Evolutionary conservation across 2,797 vertebrate species (phyloP).

Genomic region (Picus viridis): DNA sequence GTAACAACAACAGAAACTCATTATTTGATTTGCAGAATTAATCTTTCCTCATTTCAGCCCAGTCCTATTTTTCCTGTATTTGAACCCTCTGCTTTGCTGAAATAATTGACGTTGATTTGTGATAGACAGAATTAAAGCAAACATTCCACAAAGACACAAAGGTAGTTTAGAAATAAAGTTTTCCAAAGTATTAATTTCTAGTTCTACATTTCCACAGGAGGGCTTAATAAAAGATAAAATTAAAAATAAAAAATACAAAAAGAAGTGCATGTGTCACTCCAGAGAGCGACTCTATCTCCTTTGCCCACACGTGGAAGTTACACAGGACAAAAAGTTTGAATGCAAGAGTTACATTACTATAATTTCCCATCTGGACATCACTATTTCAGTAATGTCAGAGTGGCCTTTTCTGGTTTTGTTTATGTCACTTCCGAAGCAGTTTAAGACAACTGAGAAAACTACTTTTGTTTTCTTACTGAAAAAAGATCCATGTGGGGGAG

Average conservation of each 20-base stretch:
- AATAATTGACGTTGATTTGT: not conserved
- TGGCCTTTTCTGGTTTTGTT: constrained; percentile 45
- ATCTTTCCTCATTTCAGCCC: not conserved
- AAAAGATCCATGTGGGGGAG: not conserved
- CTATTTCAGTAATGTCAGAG: constrained; percentile 30
- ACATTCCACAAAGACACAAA: not conserved
- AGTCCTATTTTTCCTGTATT: not conserved
- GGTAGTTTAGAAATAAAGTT: not conserved
- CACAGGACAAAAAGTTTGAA: constrained; percentile 19
- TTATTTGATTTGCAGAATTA: constrained; percentile 16
- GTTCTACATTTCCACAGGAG: not conserved
- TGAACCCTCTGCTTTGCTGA: not conserved
- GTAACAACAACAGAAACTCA: not conserved
- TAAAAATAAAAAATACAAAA: not conserved
- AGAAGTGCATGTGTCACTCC: not conserved
- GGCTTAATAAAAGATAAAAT: not conserved
- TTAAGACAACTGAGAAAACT: constrained; percentile 27
- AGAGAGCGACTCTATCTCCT: constrained; percentile 25
- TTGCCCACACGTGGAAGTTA: constrained; percentile 41
- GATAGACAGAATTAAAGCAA: not conserved
- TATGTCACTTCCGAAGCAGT: constrained; percentile 36
- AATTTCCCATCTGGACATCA: constrained; percentile 51
- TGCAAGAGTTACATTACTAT: constrained; percentile 10
- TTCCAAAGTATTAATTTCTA: not conserved
- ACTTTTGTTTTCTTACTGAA: not conserved